Conservation (phyloP, 2,888 invertebrate genomes). For the Napeogenes sylphis region DNA sequence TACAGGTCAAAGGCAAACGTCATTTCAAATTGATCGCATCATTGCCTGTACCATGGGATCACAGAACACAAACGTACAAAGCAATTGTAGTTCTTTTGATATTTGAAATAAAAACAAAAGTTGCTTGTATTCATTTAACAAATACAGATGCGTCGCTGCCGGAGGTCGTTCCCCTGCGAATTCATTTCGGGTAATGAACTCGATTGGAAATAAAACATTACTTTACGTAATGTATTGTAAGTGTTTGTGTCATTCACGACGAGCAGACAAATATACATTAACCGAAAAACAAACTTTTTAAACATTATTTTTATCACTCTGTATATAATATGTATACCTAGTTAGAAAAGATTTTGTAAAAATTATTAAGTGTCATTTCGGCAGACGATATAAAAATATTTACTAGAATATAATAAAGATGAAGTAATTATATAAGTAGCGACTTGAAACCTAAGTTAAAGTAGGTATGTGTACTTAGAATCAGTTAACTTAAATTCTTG, state of each 20-base stretch:
- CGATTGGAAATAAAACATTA: conserved; percentile 42
- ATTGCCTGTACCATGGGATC: conserved; percentile 12
- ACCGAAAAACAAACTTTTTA: no score
- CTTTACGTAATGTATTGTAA: conserved; percentile 38
- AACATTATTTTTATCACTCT: no score
- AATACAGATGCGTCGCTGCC: conserved; percentile 17
- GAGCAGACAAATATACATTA: no score
- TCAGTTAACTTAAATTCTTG: no score
- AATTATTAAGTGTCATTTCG: no score
- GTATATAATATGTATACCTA: no score
- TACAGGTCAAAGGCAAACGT: conserved; percentile 17
- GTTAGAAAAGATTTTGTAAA: no score
- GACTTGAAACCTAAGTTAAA: no score
- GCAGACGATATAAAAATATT: no score
- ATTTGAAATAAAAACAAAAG: conserved; percentile 5
- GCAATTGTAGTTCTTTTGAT: background rate
- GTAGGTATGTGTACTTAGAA: no score
- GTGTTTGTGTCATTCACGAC: conserved; percentile 19
- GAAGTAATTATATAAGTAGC: no score
- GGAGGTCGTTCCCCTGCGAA: conserved; percentile 37
- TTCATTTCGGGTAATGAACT: conserved; percentile 44
- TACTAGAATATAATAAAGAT: no score
- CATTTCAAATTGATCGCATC: conserved; percentile 16
- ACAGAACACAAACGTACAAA: conserved; percentile 1
- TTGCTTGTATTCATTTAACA: conserved; percentile 12